phyloP scores from a whole-genome alignment of 2,888 invertebrate species.

The Rhamnusium bicolor region DNA sequence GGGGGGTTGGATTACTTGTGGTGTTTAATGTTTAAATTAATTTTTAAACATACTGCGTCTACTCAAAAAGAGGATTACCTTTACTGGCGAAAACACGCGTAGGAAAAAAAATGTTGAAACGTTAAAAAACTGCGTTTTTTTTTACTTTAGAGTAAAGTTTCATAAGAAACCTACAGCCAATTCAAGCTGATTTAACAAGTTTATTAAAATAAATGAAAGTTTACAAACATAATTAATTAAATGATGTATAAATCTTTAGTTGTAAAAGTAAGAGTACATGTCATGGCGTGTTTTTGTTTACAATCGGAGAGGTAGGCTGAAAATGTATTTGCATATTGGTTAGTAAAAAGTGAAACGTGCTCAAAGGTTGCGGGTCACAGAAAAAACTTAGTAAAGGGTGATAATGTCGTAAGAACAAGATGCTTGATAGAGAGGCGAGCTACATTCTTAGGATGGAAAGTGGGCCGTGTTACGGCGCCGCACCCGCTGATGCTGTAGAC shows the following conservation, averaged over 20 bases:
- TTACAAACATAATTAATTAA: constrained; percentile 31
- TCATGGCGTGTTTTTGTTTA: constrained; percentile 40
- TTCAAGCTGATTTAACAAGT: constrained; percentile 32
- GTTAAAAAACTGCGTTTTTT: no score
- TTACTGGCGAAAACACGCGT: no score
- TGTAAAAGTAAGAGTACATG: constrained; percentile 49
- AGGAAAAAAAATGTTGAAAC: no score
- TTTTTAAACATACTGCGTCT: no score
- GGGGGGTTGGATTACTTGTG: no score
- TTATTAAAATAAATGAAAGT: constrained; percentile 44
- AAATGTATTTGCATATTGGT: constrained; percentile 43
- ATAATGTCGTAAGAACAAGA: constrained; percentile 54
- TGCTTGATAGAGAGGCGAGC: constrained; percentile 54
- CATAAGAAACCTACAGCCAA: constrained; percentile 8
- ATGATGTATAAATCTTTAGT: constrained; percentile 38
- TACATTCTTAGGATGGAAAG: constrained; percentile 52
- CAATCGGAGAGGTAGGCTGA: constrained; percentile 17
- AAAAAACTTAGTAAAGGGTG: constrained; percentile 54
- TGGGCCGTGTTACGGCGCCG: constrained; percentile 38
- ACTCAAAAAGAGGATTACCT: no score
- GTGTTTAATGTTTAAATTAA: no score
- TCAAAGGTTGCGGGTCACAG: constrained; percentile 24
- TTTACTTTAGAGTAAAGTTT: not conserved
- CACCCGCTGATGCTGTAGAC: constrained; percentile 47
- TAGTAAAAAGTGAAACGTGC: constrained; percentile 57